Conservation (phyloP, 2,888 invertebrate genomes). For the Pseudococcus longispinus region DNA sequence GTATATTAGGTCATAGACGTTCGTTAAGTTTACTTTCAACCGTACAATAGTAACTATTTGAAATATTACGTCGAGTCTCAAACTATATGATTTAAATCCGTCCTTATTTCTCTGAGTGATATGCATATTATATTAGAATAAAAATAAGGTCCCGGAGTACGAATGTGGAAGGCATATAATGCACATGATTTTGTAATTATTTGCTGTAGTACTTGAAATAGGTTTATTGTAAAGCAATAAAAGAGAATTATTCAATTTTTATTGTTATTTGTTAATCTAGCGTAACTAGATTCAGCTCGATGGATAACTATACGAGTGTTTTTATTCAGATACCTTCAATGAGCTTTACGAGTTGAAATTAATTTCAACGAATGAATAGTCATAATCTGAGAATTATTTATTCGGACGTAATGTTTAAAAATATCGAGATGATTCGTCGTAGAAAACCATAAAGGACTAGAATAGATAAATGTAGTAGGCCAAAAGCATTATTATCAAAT, state of each 20-base stretch:
- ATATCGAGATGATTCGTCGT: background rate
- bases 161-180: conserved; percentile 7
- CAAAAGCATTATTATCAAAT: background rate
- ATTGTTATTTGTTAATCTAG: background rate
- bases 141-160: background rate
- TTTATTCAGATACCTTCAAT: background rate
- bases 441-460: background rate
- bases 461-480: background rate
- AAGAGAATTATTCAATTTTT: background rate
- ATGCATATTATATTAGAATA: background rate
- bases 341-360: background rate
- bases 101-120: background rate
- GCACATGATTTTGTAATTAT: background rate
- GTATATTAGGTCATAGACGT: background rate
- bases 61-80: background rate
- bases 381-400: background rate
- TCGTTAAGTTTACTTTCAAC: background rate
- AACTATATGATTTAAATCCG: background rate
- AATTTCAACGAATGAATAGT: background rate
- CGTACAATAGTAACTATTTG: background rate
- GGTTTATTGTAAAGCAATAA: background rate
- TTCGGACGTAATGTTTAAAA: background rate
- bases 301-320: background rate
- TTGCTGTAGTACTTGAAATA: background rate
- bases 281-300: background rate